These are phyloP conservation scores for Drosophila crucigera DNA, from an alignment of 2,888 invertebrate species.

Conservation along the genomic window DNA sequence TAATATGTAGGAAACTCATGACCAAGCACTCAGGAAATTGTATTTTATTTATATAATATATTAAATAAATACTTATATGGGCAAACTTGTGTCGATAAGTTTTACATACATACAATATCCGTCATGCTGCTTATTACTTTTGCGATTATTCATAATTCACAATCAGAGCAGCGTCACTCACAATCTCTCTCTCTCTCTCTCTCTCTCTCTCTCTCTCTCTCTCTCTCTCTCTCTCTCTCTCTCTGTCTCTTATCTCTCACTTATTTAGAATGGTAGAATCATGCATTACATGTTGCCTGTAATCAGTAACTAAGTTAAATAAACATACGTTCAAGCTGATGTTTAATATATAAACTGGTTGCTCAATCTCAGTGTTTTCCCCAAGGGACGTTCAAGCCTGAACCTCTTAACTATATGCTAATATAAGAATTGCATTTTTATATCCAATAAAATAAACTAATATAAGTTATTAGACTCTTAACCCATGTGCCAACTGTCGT, in stretches of 20 bases:
- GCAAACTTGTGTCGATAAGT: conserved; percentile 45
- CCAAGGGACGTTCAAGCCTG: too few relatives aligned
- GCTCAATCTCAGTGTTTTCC: not conserved
- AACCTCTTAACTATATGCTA: not conserved
- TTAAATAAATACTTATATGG: conserved; percentile 7
- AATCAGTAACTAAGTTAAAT: conserved; percentile 6
- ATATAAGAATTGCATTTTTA: not conserved
- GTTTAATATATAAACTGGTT: conserved; percentile 1
- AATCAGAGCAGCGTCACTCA: conserved; percentile 3
- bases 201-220: not conserved
- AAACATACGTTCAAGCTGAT: not conserved
- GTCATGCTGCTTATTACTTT: conserved; percentile 27
- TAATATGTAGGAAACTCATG: conserved; percentile 25
- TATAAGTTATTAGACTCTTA: not conserved
- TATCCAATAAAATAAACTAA: not conserved
- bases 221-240: too few relatives aligned
- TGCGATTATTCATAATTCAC: conserved; percentile 42
- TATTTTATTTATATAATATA: conserved; percentile 14
- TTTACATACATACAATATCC: conserved; percentile 7
- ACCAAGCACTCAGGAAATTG: conserved; percentile 43
- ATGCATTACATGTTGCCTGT: not conserved
- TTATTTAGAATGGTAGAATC: not conserved
- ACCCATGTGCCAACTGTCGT: conserved; percentile 5
- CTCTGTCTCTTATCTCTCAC: too few relatives aligned
- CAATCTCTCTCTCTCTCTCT: not conserved